Conservation (phyloP, 2,888 invertebrate genomes). For the Dryobotodes eremita region DNA sequence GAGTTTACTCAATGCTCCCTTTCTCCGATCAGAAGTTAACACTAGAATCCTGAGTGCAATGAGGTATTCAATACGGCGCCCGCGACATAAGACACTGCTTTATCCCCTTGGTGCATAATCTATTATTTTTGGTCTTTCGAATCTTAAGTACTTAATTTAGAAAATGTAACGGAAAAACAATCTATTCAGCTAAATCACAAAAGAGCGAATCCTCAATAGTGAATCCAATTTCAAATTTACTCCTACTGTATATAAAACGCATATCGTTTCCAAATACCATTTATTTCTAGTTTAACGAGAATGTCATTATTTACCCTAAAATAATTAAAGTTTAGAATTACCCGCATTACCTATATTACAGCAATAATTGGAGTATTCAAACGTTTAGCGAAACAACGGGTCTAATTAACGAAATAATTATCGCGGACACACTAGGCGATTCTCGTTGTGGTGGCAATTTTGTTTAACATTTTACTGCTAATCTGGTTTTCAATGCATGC, state of each 20-base stretch:
- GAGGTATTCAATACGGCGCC: no score
- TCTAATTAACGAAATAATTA: constrained; percentile 82
- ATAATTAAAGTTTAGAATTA: constrained; percentile 55
- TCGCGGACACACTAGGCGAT: constrained; percentile 59
- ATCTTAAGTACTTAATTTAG: no score
- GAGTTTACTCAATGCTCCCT: no score
- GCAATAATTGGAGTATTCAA: constrained; percentile 66
- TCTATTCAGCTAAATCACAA: background rate
- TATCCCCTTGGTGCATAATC: no score
- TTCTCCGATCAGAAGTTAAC: no score
- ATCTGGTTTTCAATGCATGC: constrained; percentile 39
- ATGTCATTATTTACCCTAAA: constrained; percentile 34
- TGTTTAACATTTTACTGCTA: constrained; percentile 54
- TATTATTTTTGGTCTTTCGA: no score
- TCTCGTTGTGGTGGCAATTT: constrained; percentile 52
- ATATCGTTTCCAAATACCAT: constrained; percentile 26
- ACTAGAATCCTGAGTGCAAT: no score
- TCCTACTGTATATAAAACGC: constrained; percentile 1
- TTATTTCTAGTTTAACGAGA: constrained; percentile 31
- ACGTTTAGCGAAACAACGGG: constrained; percentile 74
- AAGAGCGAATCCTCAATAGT: background rate
- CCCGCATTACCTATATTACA: constrained; percentile 51
- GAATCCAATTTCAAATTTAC: background rate
- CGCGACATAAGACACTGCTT: no score
- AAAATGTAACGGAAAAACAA: no score